Evolutionary conservation across 2,888 invertebrate species (phyloP).

Genomic region (Dioctria rufipes): DNA sequence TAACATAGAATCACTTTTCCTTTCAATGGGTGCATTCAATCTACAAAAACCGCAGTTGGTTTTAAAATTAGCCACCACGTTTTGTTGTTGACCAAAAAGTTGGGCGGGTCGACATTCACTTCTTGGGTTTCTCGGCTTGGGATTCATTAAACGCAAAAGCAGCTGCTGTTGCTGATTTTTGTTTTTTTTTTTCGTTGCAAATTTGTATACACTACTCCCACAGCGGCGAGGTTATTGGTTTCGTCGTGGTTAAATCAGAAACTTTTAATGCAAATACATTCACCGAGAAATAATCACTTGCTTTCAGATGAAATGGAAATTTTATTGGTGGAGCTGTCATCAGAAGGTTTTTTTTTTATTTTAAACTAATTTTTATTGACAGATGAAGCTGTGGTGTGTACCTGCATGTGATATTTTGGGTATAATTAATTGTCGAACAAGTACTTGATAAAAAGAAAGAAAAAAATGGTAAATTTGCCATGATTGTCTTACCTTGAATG

Average conservation of each 20-base stretch:
- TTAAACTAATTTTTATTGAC: background rate
- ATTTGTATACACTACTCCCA: no score
- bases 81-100: background rate
- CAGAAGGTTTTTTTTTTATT: background rate
- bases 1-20: constrained; percentile 29
- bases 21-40: constrained; percentile 7
- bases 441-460: no score
- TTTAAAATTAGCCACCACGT: background rate
- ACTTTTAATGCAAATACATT: background rate
- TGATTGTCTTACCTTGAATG: no score
- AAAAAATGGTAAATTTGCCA: no score
- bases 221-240: constrained; percentile 1
- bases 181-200: background rate
- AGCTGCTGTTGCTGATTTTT: background rate
- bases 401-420: no score
- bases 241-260: background rate
- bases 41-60: background rate
- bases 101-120: constrained; percentile 28
- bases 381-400: background rate
- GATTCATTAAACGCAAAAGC: background rate
- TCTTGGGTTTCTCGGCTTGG: background rate
- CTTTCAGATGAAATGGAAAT: constrained; percentile 11
- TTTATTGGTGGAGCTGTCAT: constrained; percentile 11
- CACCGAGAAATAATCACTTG: background rate
- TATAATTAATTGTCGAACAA: no score